Evolutionary conservation across 2,888 invertebrate species (phyloP), one percentile per base, ranked within the genome.

Genomic region (Cheiracanthium punctorium): DNA sequence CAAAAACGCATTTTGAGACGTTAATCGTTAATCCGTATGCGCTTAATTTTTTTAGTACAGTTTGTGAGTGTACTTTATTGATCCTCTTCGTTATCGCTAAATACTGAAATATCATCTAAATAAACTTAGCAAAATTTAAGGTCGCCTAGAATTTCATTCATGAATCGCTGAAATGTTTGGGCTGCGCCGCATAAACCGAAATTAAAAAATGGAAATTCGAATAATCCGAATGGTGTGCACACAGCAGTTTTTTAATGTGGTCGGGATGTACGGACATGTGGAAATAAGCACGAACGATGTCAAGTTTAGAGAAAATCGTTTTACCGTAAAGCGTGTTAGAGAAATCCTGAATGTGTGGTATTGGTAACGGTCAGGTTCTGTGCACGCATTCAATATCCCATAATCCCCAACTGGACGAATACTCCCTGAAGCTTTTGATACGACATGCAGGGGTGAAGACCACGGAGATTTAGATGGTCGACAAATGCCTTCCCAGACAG

Each of bases 171-270:
- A 88, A 92, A 92, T 0, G 91, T 91, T 86, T 92, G 91, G 0
- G 90, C 91, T 0, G 92, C 91, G 79, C 92, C 92, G 0, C 91
- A 71, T 0, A 92, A 88, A 0, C 92, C 91, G 37, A 91, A 92
- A 30, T 89, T 65, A 90, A 91, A 91, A 1, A 74, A 77, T 0
- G 89, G 80, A 79, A 91, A 91, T 77, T 92, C 91, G 74, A 90
- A 92, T 4, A 91, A 80, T 4, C 91, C 91, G 76, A 91, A 90
- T 0, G 91, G 91, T 2, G 92, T 91, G 0, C 84, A 90, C 0
- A 92, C 90, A 0, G 91, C 91, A 0, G 92, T 91, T 87, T 92
- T 92, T 82, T 89, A 48, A 92, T 90, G 80, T 92, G 91, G 1
- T 90, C 90, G 4, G 80, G 69, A 4, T 82, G 84, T 0, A 92